phyloP scores from a whole-genome alignment of 2,888 invertebrate genomes.

The Drosophila longiperda region DNA sequence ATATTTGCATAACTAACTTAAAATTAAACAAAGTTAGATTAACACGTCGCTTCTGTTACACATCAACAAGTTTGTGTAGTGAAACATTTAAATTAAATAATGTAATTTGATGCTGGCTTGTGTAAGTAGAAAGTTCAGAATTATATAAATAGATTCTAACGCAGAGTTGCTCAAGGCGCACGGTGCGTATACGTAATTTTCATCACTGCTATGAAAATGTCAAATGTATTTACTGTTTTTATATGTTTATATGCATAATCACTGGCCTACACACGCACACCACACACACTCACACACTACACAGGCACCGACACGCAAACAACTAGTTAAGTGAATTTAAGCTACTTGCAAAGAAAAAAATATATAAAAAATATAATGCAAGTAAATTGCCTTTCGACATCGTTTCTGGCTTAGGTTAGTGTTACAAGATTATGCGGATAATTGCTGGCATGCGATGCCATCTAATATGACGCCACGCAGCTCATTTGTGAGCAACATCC shows the following conservation, averaged over 20 bases:
- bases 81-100: constrained; percentile 11
- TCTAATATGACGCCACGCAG: constrained; percentile 62
- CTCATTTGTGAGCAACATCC: constrained; percentile 18
- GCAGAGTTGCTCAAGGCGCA: neutral
- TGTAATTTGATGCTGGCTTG: neutral
- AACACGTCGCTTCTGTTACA: neutral
- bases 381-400: constrained; percentile 60
- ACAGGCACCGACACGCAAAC: constrained; percentile 11
- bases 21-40: too few relatives aligned
- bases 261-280: constrained; percentile 13
- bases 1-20: neutral
- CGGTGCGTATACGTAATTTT: constrained; percentile 52
- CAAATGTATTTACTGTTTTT: constrained; percentile 48
- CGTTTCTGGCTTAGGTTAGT: constrained; percentile 63
- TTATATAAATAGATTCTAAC: constrained; percentile 9
- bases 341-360: constrained; percentile 31
- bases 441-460: constrained; percentile 78
- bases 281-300: neutral
- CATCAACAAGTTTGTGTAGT: neutral
- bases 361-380: constrained; percentile 32
- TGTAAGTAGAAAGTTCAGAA: neutral
- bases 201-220: constrained; percentile 37
- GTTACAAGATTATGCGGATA: constrained; percentile 79
- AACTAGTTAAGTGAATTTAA: constrained; percentile 60
- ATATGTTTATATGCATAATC: constrained; percentile 45